Evolutionary conservation across 2,888 invertebrate genomes (phyloP), one percentile per base, ranked within the genome.

Genomic region (Unio pictorum): DNA sequence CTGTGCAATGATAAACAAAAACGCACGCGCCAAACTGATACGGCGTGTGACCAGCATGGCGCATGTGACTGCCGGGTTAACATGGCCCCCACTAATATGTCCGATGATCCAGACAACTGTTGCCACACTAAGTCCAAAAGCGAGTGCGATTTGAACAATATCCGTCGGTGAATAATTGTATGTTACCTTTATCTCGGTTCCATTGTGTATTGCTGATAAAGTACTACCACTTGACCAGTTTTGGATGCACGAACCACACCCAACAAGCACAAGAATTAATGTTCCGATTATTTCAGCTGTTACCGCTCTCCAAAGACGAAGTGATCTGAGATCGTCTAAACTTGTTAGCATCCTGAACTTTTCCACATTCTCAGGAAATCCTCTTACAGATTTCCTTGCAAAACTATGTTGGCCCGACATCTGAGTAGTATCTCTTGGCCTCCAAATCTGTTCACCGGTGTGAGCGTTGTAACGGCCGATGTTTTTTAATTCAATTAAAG

Each of bases 211-310:
- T 45, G 15, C 45, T 11, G 45, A 45, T 45, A 11, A 1, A 15
- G 45, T 11, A 45, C 4, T 45, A 54, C 66, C 69, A 7, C 54
- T 45, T 6, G 66, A 8, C 76, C 76, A 77, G 5, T 70, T 71
- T 55, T 74, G 77, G 1, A 71, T 60, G 20, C 69, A 71, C 7
- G 95, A 93, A 3, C 95, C 95, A 83, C 96, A 94, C 56, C 96
- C 96, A 76, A 97, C 92, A 74, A 95, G 92, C 4, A 96, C 95
- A 82, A 97, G 92, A 71, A 96, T 91, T 85, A 95, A 93, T 4
- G 96, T 96, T 67, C 97, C 97, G 65, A 96, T 84, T 81, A 96
- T 93, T 91, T 97, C 97, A 0, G 96, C 96, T 61, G 94, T 90
- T 84, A 96, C 91, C 90, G 94, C 94, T 84, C 94, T 92, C 94